phyloP scores from a whole-genome alignment of 2,113 vertebrate species.

The Corythoichthys intestinalis region DNA sequence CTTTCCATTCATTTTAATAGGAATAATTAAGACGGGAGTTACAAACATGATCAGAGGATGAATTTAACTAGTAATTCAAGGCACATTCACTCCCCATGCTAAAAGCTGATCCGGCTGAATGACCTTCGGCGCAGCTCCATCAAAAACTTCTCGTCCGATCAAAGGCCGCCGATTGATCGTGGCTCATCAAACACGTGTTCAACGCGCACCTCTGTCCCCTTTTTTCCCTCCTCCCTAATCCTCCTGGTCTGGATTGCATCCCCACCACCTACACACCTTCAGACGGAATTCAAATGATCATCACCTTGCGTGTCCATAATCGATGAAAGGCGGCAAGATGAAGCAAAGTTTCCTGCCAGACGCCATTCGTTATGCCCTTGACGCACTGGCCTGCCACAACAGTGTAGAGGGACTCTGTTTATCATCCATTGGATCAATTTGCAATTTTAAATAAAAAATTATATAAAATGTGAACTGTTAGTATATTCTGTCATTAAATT shows the following conservation, averaged over 20 bases:
- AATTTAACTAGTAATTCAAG: too few relatives aligned
- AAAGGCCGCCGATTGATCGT: constrained; percentile 42
- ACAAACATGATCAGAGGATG: too few relatives aligned
- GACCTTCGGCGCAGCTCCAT: constrained; percentile 51
- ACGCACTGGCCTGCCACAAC: constrained; percentile 30
- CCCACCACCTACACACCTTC: neutral
- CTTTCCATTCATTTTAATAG: too few relatives aligned
- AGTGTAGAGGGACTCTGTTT: neutral
- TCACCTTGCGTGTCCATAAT: constrained; percentile 41
- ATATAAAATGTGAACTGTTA: too few relatives aligned
- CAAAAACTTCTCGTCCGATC: constrained; percentile 34
- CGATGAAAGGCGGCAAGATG: constrained; percentile 25
- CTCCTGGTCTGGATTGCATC: constrained; percentile 6
- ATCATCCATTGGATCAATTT: neutral
- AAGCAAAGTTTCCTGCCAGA: constrained; percentile 31
- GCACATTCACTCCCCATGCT: neutral
- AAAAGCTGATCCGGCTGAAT: constrained; percentile 52
- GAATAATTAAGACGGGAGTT: too few relatives aligned
- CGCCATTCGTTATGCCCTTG: constrained; percentile 39
- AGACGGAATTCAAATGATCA: constrained; percentile 23
- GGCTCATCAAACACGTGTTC: constrained; percentile 37
- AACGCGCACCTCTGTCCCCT: constrained; percentile 34
- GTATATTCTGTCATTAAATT: too few relatives aligned
- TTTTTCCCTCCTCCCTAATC: constrained; percentile 8
- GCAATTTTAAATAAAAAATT: too few relatives aligned